Evolutionary conservation across 2,797 vertebrate species (phyloP).

Genomic region (Salarias fasciatus): DNA sequence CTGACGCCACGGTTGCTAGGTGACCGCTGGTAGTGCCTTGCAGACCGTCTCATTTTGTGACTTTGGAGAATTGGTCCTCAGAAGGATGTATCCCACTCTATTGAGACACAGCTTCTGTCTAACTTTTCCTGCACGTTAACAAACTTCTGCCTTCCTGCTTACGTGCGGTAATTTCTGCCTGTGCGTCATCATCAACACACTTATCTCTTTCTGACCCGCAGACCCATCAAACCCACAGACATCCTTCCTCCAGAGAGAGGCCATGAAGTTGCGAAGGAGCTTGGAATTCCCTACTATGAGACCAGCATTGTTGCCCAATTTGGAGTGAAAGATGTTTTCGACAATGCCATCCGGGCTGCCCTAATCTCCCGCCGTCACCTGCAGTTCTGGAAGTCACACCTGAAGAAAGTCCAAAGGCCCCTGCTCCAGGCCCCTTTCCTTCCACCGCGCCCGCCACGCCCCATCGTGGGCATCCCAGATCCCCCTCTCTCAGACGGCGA

Average conservation of each 20-base stretch:
- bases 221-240: slow-evolving; percentile 92
- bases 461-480: slow-evolving; percentile 88
- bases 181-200: slow-evolving; percentile 2
- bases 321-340: slow-evolving; percentile 93
- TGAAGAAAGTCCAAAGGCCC: slow-evolving; percentile 90
- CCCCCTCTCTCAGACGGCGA: slow-evolving; percentile 77
- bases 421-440: slow-evolving; percentile 91
- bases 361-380: slow-evolving; percentile 92
- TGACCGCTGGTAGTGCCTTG: too few species aligned
- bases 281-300: slow-evolving; percentile 92
- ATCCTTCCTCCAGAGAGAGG: slow-evolving; percentile 91
- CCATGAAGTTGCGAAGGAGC: slow-evolving; percentile 92
- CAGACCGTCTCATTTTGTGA: too few species aligned
- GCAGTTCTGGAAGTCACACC: slow-evolving; percentile 94
- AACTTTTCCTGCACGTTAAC: too few species aligned
- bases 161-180: neutral
- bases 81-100: too few species aligned
- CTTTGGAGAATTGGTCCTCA: too few species aligned
- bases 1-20: too few species aligned
- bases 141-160: too few species aligned
- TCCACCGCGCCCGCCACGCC: slow-evolving; percentile 88
- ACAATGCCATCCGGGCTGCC: slow-evolving; percentile 93
- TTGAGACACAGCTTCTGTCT: too few species aligned
- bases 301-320: slow-evolving; percentile 94
- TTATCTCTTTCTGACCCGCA: slow-evolving; percentile 55